Conservation (phyloP, 2,888 invertebrate species). For the Leptopilina myrica region DNA sequence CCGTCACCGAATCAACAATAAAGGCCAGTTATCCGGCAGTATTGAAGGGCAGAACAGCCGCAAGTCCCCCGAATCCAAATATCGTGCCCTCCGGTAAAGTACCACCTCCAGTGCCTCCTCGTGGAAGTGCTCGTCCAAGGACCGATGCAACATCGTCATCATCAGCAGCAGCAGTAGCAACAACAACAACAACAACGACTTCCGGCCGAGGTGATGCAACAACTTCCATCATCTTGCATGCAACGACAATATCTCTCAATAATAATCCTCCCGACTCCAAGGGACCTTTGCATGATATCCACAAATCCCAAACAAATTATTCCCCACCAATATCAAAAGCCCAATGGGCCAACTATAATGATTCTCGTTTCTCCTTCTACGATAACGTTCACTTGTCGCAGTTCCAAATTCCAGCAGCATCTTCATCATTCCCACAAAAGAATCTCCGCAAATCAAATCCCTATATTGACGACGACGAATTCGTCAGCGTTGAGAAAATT, state of each 20-base stretch:
- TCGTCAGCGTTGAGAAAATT: slow-evolving; percentile 69
- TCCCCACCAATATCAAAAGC: slow-evolving; percentile 38
- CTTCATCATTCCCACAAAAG: neutral
- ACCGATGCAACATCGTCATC: slow-evolving; percentile 62
- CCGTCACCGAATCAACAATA: slow-evolving; percentile 50
- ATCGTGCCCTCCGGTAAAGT: slow-evolving; percentile 81
- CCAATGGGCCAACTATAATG: slow-evolving; percentile 17
- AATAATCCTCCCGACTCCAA: slow-evolving; percentile 20
- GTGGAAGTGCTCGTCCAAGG: slow-evolving; percentile 78
- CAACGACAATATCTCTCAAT: slow-evolving; percentile 45
- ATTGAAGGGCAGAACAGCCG: slow-evolving; percentile 81
- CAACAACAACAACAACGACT: slow-evolving; percentile 60
- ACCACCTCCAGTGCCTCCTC: slow-evolving; percentile 92
- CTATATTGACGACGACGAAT: slow-evolving; percentile 67
- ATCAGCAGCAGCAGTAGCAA: slow-evolving; percentile 59
- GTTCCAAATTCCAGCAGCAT: neutral
- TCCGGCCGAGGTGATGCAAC: slow-evolving; percentile 73
- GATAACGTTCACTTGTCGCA: slow-evolving; percentile 34
- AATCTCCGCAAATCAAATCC: neutral
- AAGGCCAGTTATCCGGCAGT: slow-evolving; percentile 84
- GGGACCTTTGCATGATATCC: slow-evolving; percentile 57
- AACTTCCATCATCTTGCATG: slow-evolving; percentile 68
- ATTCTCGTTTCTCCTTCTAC: slow-evolving; percentile 28
- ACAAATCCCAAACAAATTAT: slow-evolving; percentile 31
- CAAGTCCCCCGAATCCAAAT: slow-evolving; percentile 79